phyloP scores from a whole-genome alignment of 2,888 invertebrate genomes.

The Gastrophysa polygoni region DNA sequence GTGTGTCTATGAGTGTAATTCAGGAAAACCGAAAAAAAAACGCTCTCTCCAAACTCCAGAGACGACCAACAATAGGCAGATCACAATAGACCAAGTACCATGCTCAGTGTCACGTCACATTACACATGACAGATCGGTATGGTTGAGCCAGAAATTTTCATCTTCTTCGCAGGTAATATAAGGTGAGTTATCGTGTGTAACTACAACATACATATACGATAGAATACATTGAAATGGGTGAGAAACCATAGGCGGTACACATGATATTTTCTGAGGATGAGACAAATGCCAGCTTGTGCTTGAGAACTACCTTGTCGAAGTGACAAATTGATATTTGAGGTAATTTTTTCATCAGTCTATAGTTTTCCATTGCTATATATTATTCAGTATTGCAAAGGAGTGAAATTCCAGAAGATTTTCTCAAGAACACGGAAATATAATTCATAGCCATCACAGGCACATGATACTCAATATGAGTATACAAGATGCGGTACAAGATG shows the following conservation, averaged over 20 bases:
- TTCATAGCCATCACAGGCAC: no score
- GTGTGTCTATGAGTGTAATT: constrained; percentile 41
- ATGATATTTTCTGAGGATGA: background rate
- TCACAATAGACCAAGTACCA: constrained; percentile 60
- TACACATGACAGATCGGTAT: constrained; percentile 58
- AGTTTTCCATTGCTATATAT: no score
- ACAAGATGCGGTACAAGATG: no score
- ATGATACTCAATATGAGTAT: no score
- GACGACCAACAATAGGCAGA: constrained; percentile 56
- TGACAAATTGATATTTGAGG: no score
- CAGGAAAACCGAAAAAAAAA: constrained; percentile 51
- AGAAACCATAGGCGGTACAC: constrained; percentile 22
- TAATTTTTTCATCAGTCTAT: no score
- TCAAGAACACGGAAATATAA: no score
- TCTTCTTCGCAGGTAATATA: constrained; percentile 43
- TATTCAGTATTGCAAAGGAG: no score
- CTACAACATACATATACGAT: no score
- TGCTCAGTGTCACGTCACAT: constrained; percentile 60
- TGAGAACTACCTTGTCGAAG: no score
- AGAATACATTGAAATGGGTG: constrained; percentile 26
- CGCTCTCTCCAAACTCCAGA: constrained; percentile 47
- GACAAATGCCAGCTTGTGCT: no score
- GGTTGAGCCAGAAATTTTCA: constrained; percentile 42
- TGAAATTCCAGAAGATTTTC: no score
- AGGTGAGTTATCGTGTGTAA: constrained; percentile 41